Evolutionary conservation across 2,113 vertebrate species (phyloP).

Genomic region (Psophia crepitans): DNA sequence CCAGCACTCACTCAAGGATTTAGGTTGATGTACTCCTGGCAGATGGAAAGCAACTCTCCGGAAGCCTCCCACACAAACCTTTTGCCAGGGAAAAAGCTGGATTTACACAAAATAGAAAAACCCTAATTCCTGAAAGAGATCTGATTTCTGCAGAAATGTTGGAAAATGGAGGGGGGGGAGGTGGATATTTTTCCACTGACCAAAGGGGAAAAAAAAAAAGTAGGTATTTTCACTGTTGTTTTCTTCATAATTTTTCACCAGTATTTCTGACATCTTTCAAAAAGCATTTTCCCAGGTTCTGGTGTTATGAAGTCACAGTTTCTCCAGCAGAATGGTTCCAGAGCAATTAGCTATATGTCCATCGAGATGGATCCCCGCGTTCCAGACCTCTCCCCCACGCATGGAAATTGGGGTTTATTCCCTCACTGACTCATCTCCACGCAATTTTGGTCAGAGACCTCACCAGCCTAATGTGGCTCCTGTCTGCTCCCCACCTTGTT

Average conservation of each 20-base stretch:
- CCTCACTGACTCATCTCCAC: neutral
- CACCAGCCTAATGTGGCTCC: neutral
- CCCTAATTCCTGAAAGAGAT: neutral
- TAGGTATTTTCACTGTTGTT: neutral
- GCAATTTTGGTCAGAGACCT: neutral
- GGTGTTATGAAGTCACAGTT: neutral
- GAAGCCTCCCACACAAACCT: neutral
- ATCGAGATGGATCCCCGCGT: fast-evolving
- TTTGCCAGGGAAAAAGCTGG: neutral
- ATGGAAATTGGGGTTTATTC: neutral
- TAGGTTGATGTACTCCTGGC: neutral
- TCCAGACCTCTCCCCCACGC: neutral
- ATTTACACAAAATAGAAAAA: neutral
- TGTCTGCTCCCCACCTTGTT: neutral
- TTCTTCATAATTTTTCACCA: neutral
- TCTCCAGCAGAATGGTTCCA: neutral
- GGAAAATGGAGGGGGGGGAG: neutral
- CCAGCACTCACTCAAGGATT: neutral
- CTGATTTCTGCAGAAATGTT: neutral
- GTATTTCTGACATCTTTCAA: neutral
- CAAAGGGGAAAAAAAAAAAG: neutral
- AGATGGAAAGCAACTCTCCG: neutral
- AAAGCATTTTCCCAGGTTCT: fast-evolving
- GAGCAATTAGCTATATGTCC: neutral
- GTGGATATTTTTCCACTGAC: neutral